phyloP scores from a whole-genome alignment of 2,888 invertebrate species.

The Chrysotoxum bicinctum region DNA sequence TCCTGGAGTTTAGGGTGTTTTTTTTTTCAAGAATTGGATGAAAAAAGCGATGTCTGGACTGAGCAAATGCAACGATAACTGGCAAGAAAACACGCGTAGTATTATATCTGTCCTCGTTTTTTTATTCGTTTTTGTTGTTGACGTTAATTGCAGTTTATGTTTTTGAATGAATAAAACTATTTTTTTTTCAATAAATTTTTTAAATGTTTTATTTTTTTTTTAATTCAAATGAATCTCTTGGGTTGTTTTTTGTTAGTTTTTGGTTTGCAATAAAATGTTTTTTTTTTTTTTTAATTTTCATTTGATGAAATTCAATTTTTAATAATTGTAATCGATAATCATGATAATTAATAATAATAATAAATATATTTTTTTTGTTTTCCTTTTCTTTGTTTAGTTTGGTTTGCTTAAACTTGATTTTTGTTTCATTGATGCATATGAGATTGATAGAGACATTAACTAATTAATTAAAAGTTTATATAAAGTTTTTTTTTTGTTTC shows the following conservation, averaged over 20 bases:
- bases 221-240: constrained; percentile 59
- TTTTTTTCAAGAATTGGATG: too few species aligned
- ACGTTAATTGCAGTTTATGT: too few species aligned
- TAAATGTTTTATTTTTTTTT: constrained; percentile 55
- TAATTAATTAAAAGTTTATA: constrained; percentile 70
- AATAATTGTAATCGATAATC: constrained; percentile 59
- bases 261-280: constrained; percentile 46
- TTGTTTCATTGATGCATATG: constrained; percentile 66
- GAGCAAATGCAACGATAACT: too few species aligned
- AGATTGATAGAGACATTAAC: constrained; percentile 73
- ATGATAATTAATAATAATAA: constrained; percentile 61
- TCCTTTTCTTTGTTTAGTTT: constrained; percentile 36
- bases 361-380: constrained; percentile 41
- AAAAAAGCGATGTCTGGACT: too few species aligned
- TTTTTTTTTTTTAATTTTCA: constrained; percentile 20
- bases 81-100: too few species aligned
- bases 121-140: too few species aligned
- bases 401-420: constrained; percentile 52
- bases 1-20: too few species aligned
- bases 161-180: neutral
- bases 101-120: too few species aligned
- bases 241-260: constrained; percentile 22
- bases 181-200: constrained; percentile 46
- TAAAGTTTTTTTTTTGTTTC: constrained; percentile 65
- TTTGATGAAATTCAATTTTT: constrained; percentile 61